Base-by-base conservation (phyloP, 2,797 vertebrate genomes). In the Fistularia tabacaria region DNA sequence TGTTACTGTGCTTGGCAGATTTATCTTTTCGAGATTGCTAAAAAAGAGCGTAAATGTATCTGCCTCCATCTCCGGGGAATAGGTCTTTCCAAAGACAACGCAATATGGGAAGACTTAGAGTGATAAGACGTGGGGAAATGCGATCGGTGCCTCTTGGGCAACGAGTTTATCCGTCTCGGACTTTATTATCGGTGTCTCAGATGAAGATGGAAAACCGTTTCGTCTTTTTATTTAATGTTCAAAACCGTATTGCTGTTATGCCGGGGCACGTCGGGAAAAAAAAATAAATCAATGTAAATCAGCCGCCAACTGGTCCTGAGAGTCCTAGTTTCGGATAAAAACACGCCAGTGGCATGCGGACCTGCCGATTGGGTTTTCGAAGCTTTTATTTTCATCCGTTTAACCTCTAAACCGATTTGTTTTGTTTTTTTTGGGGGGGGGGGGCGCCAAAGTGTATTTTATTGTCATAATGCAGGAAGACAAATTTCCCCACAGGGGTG, bases 381-480 rank as follows among this genome's bases (percentile, higher is more conserved):
- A 62, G 59, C 41, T 55, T 25, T 25, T 25, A 51, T 51, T 74
- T 74, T 66, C 51, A 51, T 11, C 25, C 25, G 25, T 25, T 25
- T 25, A 25, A 25, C 25, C 25, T 25, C 25, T 25, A 25, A 25
- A 25, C 25, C 25, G n/a, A 57, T 69, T 57, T 61, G 43, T 55
- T 52, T 60, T 13, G 41, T 13, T 15, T 49, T 7, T 39, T 51
- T 9, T 65, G n/a, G n/a, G n/a, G n/a, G n/a, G n/a, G 25, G 25
- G 25, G 5, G 5, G 2, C 25, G 2, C 25, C 25, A 25, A 67
- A 67, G 46, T 74, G 62, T 76, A 62, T 77, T 77, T 14, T 77
- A 62, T 66, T 74, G 65, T 69, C 71, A 73, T 79, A 74, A 60
- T 57, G 54, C 69, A 71, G 63, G 58, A 64, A 76, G 66, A 79